A percentile compares a stretch with the other conserved stretches of the same genome.
These are phyloP conservation scores for Coelinius sp. DNA, from an alignment of 2,888 invertebrate genomes.

Conservation along the genomic window DNA sequence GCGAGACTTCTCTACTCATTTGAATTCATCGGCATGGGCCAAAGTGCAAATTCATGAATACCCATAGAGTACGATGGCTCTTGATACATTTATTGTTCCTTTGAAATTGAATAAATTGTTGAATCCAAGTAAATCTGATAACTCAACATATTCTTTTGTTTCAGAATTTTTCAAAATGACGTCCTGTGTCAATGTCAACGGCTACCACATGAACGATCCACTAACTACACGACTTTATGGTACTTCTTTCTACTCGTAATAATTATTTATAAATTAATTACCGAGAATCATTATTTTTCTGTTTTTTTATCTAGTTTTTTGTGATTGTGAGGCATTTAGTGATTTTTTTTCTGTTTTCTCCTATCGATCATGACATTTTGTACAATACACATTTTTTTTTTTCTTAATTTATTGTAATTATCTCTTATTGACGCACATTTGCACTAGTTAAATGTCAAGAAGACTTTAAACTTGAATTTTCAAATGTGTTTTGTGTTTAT, in stretches of 20 bases:
- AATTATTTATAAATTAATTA: background rate
- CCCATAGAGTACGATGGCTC: constrained; percentile 43
- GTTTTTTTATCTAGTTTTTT: background rate
- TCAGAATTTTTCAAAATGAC: constrained; percentile 7
- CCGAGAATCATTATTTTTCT: background rate
- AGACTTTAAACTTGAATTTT: background rate
- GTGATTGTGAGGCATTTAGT: background rate
- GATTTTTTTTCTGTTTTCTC: too few species aligned
- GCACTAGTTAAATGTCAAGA: background rate
- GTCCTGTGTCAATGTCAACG: background rate
- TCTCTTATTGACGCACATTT: constrained; percentile 3
- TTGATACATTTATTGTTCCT: background rate
- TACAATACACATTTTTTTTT: background rate
- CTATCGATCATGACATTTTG: background rate
- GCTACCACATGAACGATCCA: background rate
- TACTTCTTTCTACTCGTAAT: background rate
- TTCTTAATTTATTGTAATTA: background rate
- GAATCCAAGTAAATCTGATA: background rate
- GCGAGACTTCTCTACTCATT: constrained; percentile 29
- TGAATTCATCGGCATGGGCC: constrained; percentile 44
- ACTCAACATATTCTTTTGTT: background rate
- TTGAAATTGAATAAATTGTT: background rate
- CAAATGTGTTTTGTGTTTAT: background rate
- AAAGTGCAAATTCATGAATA: constrained; percentile 52
- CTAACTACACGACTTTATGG: background rate